These are phyloP conservation scores for Hyles lineata DNA, from an alignment of 2,888 invertebrate species.

Conservation along the genomic window DNA sequence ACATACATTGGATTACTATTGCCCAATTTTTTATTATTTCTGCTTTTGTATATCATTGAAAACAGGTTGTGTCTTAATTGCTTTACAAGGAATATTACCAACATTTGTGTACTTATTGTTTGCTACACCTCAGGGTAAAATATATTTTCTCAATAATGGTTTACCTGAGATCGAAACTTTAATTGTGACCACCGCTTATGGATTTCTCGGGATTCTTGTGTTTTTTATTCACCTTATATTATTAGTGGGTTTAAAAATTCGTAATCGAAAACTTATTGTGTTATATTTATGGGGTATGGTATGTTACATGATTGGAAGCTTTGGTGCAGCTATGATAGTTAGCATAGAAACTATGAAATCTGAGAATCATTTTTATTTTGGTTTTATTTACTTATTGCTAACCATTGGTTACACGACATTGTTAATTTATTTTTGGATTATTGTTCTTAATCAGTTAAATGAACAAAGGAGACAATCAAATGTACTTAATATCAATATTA, in stretches of 20 bases:
- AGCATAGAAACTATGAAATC: slow-evolving; percentile 40
- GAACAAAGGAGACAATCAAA: slow-evolving; percentile 44
- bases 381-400: slow-evolving; percentile 39
- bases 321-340: slow-evolving; percentile 42
- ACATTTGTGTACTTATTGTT: slow-evolving; percentile 44
- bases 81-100: slow-evolving; percentile 49
- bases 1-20: slow-evolving; percentile 36
- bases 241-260: slow-evolving; percentile 38
- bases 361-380: slow-evolving; percentile 40
- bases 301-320: slow-evolving; percentile 43
- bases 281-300: slow-evolving; percentile 45
- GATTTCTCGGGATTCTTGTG: slow-evolving; percentile 41
- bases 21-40: slow-evolving; percentile 42
- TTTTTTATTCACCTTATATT: slow-evolving; percentile 46
- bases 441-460: slow-evolving; percentile 48
- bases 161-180: slow-evolving; percentile 40
- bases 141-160: slow-evolving; percentile 41
- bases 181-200: slow-evolving; percentile 41
- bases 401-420: slow-evolving; percentile 39
- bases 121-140: slow-evolving; percentile 39
- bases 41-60: slow-evolving; percentile 47
- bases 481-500: slow-evolving; percentile 50
- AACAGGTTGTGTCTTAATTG: slow-evolving; percentile 46
- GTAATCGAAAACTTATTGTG: slow-evolving; percentile 37
- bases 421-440: slow-evolving; percentile 54